phyloP scores from a whole-genome alignment of 2,797 vertebrate species.

The Lemur catta region DNA sequence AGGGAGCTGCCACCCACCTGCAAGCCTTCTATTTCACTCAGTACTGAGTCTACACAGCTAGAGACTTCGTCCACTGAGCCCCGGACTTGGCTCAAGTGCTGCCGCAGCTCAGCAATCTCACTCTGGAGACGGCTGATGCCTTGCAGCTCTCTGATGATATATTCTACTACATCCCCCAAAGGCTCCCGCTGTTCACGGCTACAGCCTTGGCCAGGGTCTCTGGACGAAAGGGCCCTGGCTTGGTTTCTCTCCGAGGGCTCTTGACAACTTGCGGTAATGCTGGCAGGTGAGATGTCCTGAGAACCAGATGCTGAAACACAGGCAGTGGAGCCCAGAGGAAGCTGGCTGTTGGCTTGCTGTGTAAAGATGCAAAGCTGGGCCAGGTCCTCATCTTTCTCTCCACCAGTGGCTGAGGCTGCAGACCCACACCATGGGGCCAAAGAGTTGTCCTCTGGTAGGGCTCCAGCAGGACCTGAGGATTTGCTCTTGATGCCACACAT shows the following conservation, averaged over 20 bases:
- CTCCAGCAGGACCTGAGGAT: conserved; percentile 68
- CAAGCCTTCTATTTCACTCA: conserved; percentile 87
- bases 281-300: conserved; percentile 78
- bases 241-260: conserved; percentile 78
- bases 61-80: conserved; percentile 89
- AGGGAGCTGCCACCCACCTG: conserved; percentile 73
- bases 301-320: conserved; percentile 63
- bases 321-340: conserved; percentile 44
- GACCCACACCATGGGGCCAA: conserved; percentile 38
- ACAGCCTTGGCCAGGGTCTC: conserved; percentile 24
- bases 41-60: conserved; percentile 86
- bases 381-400: conserved; percentile 76
- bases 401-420: conserved; percentile 72
- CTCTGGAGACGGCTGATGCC: conserved; percentile 87
- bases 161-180: conserved; percentile 86
- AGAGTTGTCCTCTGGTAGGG: conserved; percentile 67
- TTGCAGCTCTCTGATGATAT: conserved; percentile 87
- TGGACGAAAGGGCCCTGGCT: conserved; percentile 57
- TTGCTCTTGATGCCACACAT: conserved; percentile 81
- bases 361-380: conserved; percentile 79
- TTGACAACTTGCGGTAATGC: conserved; percentile 78
- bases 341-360: conserved; percentile 63
- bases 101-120: conserved; percentile 87
- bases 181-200: conserved; percentile 75
- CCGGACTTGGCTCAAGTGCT: conserved; percentile 85